Evolutionary conservation across 2,888 invertebrate species (phyloP).

Genomic region (Dryadula phaetusa): DNA sequence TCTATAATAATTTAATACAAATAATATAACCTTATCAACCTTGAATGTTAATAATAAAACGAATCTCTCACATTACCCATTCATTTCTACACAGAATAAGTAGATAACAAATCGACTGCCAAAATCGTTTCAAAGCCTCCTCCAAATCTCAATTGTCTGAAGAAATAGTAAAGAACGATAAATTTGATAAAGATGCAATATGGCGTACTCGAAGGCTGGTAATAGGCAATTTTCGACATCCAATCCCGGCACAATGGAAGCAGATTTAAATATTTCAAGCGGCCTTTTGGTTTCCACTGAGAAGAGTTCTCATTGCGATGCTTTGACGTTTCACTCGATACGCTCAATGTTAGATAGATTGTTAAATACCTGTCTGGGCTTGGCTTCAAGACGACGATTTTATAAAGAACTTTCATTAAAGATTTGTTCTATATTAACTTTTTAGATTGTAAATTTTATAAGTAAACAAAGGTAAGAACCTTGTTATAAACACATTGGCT

Average conservation of each 20-base stretch:
- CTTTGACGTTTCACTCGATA: constrained; percentile 17
- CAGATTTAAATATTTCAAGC: constrained; percentile 72
- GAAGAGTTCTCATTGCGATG: constrained; percentile 35
- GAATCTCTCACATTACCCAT: neutral
- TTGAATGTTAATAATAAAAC: neutral
- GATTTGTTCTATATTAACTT: neutral
- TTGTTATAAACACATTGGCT: too few species aligned
- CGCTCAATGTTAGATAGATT: constrained; percentile 20
- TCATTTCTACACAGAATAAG: constrained; percentile 14
- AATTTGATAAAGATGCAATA: constrained; percentile 81
- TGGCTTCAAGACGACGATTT: neutral
- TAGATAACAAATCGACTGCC: constrained; percentile 39
- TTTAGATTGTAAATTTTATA: neutral
- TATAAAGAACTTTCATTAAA: neutral
- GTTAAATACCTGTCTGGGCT: constrained; percentile 12
- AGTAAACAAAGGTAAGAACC: too few species aligned
- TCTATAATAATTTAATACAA: neutral
- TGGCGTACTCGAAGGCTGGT: constrained; percentile 68
- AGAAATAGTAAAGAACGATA: constrained; percentile 74
- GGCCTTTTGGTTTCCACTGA: constrained; percentile 49
- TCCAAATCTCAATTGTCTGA: constrained; percentile 59
- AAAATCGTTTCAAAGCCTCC: constrained; percentile 43
- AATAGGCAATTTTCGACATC: constrained; percentile 82
- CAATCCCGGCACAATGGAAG: constrained; percentile 68
- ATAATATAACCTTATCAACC: neutral